Conservation (phyloP, 2,888 invertebrate genomes). For the Steinernema carpocapsae region DNA sequence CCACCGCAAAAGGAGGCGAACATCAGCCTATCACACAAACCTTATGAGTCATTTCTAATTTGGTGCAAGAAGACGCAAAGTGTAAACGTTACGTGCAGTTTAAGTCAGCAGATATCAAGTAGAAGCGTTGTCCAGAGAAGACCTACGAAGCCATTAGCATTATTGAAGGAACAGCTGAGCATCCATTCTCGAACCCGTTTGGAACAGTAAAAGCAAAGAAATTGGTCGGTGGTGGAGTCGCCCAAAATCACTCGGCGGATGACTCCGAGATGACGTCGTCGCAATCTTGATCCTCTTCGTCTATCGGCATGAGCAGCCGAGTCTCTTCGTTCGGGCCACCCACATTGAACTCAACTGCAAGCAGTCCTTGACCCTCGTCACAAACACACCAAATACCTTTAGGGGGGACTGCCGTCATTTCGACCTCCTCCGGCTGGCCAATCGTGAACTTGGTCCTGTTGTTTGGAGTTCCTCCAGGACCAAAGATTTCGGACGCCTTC, state of each 20-base stretch:
- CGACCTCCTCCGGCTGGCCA: neutral
- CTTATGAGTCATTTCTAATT: slow-evolving; percentile 21
- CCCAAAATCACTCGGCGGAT: neutral
- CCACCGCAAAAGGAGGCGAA: neutral
- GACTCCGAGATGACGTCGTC: neutral
- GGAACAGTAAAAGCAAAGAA: too few relatives aligned
- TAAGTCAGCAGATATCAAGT: too few relatives aligned
- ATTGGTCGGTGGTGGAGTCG: neutral
- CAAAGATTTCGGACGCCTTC: neutral
- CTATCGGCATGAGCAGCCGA: slow-evolving; percentile 8
- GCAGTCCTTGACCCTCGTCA: neutral
- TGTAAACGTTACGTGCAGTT: neutral
- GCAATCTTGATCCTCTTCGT: neutral
- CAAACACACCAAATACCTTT: neutral
- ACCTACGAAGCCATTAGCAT: too few relatives aligned
- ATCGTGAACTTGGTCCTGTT: slow-evolving; percentile 10
- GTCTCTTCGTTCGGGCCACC: neutral
- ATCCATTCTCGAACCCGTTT: too few relatives aligned
- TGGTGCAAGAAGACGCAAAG: neutral
- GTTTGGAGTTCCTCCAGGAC: neutral
- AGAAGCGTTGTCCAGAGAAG: too few relatives aligned
- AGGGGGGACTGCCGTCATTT: neutral
- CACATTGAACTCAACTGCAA: slow-evolving; percentile 1
- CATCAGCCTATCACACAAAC: slow-evolving; percentile 14
- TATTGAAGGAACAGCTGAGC: too few relatives aligned